Evolutionary conservation across 2,797 vertebrate genomes (phyloP).

Genomic region (Sphenopsis melanotis): DNA sequence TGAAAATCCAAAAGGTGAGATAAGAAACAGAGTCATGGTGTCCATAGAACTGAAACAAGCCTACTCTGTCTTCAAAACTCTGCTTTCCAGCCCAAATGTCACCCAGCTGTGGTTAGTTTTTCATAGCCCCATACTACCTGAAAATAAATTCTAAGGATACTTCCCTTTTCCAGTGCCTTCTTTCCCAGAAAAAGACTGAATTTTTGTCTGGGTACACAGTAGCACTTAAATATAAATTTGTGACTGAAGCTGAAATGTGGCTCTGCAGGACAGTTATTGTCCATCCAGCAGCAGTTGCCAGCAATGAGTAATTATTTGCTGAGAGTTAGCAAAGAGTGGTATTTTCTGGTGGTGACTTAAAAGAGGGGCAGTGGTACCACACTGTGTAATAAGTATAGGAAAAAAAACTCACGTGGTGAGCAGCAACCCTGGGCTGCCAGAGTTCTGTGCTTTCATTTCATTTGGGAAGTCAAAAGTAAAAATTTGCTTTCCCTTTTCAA

Average conservation of each 20-base stretch:
- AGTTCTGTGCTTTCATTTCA: not conserved
- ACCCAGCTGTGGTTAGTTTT: not conserved
- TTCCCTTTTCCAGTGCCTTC: not conserved
- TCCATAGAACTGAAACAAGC: not conserved
- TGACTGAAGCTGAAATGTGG: not conserved
- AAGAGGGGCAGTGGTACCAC: not conserved
- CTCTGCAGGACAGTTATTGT: not conserved
- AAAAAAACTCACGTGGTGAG: not conserved
- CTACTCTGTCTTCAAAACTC: not conserved
- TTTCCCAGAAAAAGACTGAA: not conserved
- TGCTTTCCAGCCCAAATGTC: not conserved
- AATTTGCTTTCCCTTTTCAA: not conserved
- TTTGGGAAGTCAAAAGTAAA: not conserved
- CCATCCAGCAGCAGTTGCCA: not conserved
- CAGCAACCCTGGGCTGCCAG: not conserved
- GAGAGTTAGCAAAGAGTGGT: not conserved
- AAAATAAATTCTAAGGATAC: not conserved
- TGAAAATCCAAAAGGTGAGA: not conserved
- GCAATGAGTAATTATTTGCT: constrained; percentile 1
- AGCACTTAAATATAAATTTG: not conserved
- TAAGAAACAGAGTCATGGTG: not conserved
- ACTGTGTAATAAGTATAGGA: not conserved
- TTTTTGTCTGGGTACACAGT: not conserved
- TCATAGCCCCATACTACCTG: not conserved
- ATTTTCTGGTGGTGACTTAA: not conserved